Percentiles rank a stretch among this genome's conserved stretches.
Evolutionary conservation across 2,888 invertebrate genomes (phyloP).

Genomic region (Hemicrepidius hirtus): DNA sequence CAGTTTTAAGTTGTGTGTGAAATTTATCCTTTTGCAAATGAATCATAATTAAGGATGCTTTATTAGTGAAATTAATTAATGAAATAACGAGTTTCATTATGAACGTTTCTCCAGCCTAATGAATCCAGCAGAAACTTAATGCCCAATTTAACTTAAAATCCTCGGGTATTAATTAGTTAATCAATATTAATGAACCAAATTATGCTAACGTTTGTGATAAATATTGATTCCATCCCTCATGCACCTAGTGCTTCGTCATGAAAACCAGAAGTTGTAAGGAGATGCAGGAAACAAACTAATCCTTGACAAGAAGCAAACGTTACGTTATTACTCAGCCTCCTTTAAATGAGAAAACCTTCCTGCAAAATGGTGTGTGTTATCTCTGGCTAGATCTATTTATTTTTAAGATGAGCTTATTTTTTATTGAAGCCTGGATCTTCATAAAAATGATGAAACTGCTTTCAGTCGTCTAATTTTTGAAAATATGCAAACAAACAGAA

Average conservation of each 20-base stretch:
- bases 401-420: background rate
- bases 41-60: constrained; percentile 16
- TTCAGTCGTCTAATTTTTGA: background rate
- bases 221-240: background rate
- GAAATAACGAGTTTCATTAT: constrained; percentile 8
- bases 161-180: constrained; percentile 13
- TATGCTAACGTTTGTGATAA: background rate
- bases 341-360: too few relatives aligned
- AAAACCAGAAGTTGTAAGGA: background rate
- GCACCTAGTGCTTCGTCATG: background rate
- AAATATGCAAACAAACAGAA: background rate
- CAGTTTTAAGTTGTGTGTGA: background rate
- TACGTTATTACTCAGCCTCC: too few relatives aligned
- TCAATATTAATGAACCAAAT: constrained; percentile 9
- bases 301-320: too few relatives aligned
- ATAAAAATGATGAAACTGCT: background rate
- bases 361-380: background rate
- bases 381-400: background rate
- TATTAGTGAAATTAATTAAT: constrained; percentile 20
- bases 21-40: constrained; percentile 16
- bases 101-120: constrained; percentile 2
- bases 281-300: too few relatives aligned
- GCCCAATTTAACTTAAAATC: constrained; percentile 18
- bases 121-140: constrained; percentile 4
- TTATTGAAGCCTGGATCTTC: background rate